Conservation (phyloP, 2,888 invertebrate genomes). For the Podabrus alpinus region DNA sequence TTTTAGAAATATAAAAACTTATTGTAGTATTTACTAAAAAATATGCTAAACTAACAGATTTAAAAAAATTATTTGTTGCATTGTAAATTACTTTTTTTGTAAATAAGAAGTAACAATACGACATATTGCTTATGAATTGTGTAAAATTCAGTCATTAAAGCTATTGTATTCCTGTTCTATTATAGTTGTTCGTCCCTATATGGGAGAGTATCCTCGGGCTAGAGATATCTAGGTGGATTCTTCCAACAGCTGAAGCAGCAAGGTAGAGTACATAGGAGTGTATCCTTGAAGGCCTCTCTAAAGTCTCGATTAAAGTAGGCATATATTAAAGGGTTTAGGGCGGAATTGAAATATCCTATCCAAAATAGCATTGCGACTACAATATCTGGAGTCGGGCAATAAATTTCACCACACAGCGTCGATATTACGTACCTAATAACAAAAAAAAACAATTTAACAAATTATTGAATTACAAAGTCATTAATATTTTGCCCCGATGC, state of each 20-base stretch:
- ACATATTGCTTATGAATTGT: constrained; percentile 21
- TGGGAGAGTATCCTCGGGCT: constrained; percentile 49
- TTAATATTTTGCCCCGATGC: not conserved
- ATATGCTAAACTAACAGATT: not conserved
- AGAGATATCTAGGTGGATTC: constrained; percentile 61
- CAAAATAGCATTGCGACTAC: constrained; percentile 78
- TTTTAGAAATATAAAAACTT: not conserved
- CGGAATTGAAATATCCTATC: constrained; percentile 97
- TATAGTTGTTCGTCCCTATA: constrained; percentile 51
- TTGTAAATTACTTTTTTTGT: not conserved
- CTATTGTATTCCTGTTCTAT: constrained; percentile 28
- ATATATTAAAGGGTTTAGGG: constrained; percentile 92
- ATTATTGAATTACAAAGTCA: not conserved
- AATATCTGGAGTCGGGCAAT: constrained; percentile 68
- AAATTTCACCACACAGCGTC: constrained; percentile 75
- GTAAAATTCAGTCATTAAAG: constrained; percentile 23
- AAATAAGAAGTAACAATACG: not conserved
- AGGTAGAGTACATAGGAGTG: constrained; percentile 82
- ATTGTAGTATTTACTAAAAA: not conserved
- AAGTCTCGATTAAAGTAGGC: constrained; percentile 97
- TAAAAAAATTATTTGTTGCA: not conserved
- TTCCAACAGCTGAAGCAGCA: constrained; percentile 80
- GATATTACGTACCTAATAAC: constrained; percentile 79
- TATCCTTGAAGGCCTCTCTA: constrained; percentile 93
- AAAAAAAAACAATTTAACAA: constrained; percentile 12